Percentiles rank a stretch among this genome's conserved stretches.
phyloP scores from a whole-genome alignment of 2,888 invertebrate genomes.

The Eubasilissa splendida region DNA sequence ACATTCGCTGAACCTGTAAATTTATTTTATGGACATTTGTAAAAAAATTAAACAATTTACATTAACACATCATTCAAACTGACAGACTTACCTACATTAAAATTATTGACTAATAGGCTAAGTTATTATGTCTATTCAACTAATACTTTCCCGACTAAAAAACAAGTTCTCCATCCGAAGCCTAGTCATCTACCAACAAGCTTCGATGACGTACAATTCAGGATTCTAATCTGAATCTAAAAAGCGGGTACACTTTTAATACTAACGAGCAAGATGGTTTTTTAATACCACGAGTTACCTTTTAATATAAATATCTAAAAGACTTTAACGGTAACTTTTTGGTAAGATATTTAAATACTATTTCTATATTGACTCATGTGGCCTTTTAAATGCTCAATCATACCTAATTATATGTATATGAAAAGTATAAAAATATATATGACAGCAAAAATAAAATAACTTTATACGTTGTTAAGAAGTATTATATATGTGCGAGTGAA shows the following conservation, averaged over 20 bases:
- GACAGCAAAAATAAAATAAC: constrained; percentile 43
- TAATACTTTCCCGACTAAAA: constrained; percentile 41
- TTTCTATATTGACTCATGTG: constrained; percentile 30
- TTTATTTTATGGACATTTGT: constrained; percentile 12
- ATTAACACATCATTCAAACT: not conserved
- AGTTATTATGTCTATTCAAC: constrained; percentile 14
- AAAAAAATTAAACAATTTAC: constrained; percentile 23
- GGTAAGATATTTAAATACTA: constrained; percentile 20
- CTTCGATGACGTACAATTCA: constrained; percentile 20
- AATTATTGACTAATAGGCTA: constrained; percentile 24
- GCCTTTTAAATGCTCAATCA: constrained; percentile 43
- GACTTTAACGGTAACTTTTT: constrained; percentile 24
- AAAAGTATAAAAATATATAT: constrained; percentile 47
- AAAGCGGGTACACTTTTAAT: constrained; percentile 25
- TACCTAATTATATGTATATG: constrained; percentile 27
- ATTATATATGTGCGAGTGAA: constrained; percentile 11
- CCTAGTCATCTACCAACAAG: constrained; percentile 50
- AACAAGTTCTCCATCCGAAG: constrained; percentile 33
- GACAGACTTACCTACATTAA: not conserved
- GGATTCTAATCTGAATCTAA: constrained; percentile 14
- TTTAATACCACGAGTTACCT: constrained; percentile 15
- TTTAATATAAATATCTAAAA: constrained; percentile 4
- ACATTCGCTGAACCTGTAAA: not conserved
- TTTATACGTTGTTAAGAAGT: constrained; percentile 9
- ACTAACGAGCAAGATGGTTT: constrained; percentile 3